Evolutionary conservation across 64 coral and sea anemone genomes (phyloP), one percentile per base, ranked within the genome.

Genomic region (Dendrophyllia cribrosa): DNA sequence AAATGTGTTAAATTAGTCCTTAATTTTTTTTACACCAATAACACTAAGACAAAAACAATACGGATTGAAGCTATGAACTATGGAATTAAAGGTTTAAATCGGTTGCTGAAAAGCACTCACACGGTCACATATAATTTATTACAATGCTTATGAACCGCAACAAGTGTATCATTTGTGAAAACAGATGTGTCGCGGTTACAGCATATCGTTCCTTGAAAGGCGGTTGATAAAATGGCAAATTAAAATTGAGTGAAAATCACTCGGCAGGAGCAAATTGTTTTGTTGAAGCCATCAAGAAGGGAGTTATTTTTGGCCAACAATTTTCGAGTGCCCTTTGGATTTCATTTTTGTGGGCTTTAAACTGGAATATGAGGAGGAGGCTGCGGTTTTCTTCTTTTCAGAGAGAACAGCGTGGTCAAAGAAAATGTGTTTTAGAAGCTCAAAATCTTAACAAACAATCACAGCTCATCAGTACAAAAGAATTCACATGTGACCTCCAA

Each of bases 301-400:
- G 59, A 65, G 17, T 64, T 43, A 64, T 82, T 82, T 65, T 15
- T 50, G 14, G 7, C 47, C 7, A 82, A 65, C 7, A 45, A 47
- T 47, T 62, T 68, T 19, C 80, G 80, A 67, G 46, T 67, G 80
- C 80, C 80, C 44, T 84, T 84, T 82, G 25, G 43, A 34, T 46
- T 82, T 20, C 34, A 13, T 59, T 7, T 66, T 47, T 47, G 9
- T 14, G 61, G 7, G 45, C 2, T 68, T 43, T 62, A 19, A 63
- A 48, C 10, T 51, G 8, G 7, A 50, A 23, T 67, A 24, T 12
- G 5, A 8, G n/a, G 49, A 68, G 62, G 34, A 67, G 51, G 20
- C 12, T 13, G 9, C 46, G 8, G 17, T 11, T 47, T 68, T n/a
- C 50, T 78, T 58, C 22, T 48, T 78, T 55, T 21, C 5, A 65